These are phyloP conservation scores for Anniella stebbinsi DNA, from an alignment of 2,797 vertebrate species.

Conservation along the genomic window DNA sequence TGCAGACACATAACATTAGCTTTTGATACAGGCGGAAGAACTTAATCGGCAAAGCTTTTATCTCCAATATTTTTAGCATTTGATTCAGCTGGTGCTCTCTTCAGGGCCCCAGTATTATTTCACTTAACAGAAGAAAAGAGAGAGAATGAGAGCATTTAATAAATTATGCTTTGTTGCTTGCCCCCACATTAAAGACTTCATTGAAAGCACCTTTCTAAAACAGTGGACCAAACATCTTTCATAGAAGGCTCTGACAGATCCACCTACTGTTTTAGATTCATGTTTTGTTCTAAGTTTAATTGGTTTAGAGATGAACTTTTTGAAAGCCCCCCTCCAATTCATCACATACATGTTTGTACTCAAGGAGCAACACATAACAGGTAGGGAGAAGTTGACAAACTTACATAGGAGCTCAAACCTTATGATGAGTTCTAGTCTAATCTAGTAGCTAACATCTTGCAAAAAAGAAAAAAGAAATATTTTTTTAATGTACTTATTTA, in stretches of 20 bases:
- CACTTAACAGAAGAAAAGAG: neutral
- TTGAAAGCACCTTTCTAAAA: neutral
- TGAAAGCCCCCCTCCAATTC: neutral
- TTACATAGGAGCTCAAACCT: too few species aligned
- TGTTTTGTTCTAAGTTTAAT: neutral
- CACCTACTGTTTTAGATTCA: neutral
- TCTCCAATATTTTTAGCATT: conserved; percentile 28
- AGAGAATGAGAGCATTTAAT: neutral
- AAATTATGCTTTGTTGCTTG: neutral
- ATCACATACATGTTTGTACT: neutral
- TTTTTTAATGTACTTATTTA: too few species aligned
- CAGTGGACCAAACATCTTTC: neutral
- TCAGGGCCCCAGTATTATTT: conserved; percentile 3
- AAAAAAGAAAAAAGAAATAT: too few species aligned
- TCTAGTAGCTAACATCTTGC: too few species aligned
- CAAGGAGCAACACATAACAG: neutral
- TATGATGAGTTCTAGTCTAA: too few species aligned
- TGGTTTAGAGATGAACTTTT: neutral
- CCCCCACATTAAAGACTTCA: neutral
- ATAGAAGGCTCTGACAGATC: neutral
- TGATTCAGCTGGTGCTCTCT: neutral
- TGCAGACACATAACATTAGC: conserved; percentile 5
- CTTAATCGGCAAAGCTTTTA: conserved; percentile 27
- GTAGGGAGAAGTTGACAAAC: neutral
- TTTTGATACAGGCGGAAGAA: conserved; percentile 29